Evolutionary conservation across 2,888 invertebrate genomes (phyloP).

Genomic region (Heteromurus nitidus): DNA sequence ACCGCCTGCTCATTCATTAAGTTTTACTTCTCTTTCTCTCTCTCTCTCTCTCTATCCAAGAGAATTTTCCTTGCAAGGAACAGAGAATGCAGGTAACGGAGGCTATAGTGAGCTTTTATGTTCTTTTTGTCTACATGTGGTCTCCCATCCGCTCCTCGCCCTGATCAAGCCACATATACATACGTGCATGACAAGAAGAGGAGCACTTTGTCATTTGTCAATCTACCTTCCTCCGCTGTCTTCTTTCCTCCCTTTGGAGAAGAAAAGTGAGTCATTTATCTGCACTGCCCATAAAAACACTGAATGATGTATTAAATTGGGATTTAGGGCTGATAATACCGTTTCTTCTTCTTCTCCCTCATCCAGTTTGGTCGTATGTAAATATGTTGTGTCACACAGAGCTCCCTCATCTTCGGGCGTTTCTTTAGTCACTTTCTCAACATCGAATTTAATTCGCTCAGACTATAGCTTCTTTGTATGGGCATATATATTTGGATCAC

Average conservation of each 20-base stretch:
- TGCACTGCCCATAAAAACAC: not conserved
- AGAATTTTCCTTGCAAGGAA: not conserved
- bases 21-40: not conserved
- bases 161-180: not conserved
- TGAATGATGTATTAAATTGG: constrained; percentile 4
- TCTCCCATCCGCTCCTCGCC: not conserved
- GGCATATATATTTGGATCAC: too few species aligned
- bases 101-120: not conserved
- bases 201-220: constrained; percentile 15
- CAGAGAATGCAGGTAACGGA: not conserved
- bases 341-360: too few species aligned
- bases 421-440: too few species aligned
- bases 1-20: not conserved
- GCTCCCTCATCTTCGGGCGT: too few species aligned
- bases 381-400: too few species aligned
- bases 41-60: not conserved
- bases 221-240: constrained; percentile 8
- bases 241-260: not conserved
- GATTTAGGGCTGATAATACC: constrained; percentile 1
- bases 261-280: not conserved
- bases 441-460: too few species aligned
- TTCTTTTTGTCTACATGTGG: too few species aligned
- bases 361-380: too few species aligned
- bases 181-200: not conserved
- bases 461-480: too few species aligned